Conservation (phyloP, 2,888 invertebrate species). For the Lamproptera curius region DNA sequence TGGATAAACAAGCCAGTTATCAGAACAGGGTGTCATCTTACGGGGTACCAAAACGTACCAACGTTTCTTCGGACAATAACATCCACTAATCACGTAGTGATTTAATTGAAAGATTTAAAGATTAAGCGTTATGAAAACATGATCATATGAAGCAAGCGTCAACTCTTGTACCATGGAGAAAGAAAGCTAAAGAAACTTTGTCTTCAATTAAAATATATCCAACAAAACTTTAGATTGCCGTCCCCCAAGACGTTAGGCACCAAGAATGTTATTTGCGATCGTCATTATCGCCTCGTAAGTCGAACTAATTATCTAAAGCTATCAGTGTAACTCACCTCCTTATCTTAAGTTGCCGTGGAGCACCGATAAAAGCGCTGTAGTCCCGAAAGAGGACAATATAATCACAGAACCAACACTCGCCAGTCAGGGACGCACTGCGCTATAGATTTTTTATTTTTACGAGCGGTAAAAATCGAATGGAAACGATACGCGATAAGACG, state of each 20-base stretch:
- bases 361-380: conserved; percentile 48
- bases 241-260: conserved; percentile 7
- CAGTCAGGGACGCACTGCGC: conserved; percentile 30
- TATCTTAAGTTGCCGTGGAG: conserved; percentile 60
- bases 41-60: too few relatives aligned
- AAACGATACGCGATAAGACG: conserved; percentile 43
- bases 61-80: too few relatives aligned
- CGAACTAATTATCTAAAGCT: conserved; percentile 70
- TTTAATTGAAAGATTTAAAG: too few relatives aligned
- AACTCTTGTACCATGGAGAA: too few relatives aligned
- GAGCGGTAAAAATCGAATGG: conserved; percentile 41
- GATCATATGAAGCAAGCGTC: too few relatives aligned
- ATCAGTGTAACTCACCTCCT: conserved; percentile 67
- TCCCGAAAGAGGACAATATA: conserved; percentile 45
- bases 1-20: too few relatives aligned
- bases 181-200: too few relatives aligned
- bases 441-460: conserved; percentile 45
- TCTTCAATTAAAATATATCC: neutral
- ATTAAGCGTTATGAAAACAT: too few relatives aligned
- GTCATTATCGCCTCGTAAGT: conserved; percentile 34
- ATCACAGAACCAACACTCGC: conserved; percentile 58
- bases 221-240: neutral
- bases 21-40: too few relatives aligned
- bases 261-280: conserved; percentile 14
- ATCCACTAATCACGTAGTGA: too few relatives aligned